phyloP scores from a whole-genome alignment of 2,113 vertebrate genomes.

The Mionectes macconnelli region DNA sequence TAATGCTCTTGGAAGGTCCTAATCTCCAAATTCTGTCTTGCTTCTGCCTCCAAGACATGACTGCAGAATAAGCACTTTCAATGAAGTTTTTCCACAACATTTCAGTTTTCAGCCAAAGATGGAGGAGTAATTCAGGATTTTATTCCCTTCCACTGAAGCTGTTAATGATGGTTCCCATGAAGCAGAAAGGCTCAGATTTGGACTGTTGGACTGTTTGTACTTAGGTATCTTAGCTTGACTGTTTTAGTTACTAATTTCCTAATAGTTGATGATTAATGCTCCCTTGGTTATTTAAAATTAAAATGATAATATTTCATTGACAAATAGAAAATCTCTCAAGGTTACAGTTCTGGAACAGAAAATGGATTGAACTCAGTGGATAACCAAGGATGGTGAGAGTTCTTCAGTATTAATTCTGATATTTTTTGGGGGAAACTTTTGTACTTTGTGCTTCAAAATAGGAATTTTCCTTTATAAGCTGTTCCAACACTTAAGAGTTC shows the following conservation, averaged over 20 bases:
- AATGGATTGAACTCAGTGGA: not conserved
- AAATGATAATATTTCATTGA: not conserved
- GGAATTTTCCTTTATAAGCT: not conserved
- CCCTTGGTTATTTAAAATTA: not conserved
- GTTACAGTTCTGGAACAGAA: not conserved
- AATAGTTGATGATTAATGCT: not conserved
- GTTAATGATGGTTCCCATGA: not conserved
- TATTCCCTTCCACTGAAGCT: not conserved
- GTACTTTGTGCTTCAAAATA: not conserved
- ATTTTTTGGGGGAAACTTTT: not conserved
- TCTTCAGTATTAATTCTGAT: not conserved
- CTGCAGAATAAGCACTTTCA: not conserved
- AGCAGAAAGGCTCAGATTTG: not conserved
- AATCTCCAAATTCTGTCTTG: not conserved
- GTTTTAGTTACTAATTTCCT: not conserved
- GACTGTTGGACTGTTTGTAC: not conserved
- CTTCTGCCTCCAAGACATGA: not conserved
- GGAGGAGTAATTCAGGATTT: not conserved
- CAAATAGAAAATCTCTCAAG: not conserved
- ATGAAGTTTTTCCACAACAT: not conserved
- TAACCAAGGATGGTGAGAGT: not conserved
- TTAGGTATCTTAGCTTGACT: not conserved
- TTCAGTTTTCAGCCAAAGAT: not conserved
- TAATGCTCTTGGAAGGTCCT: not conserved
- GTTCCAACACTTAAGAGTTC: not conserved